phyloP scores from a whole-genome alignment of 2,888 invertebrate species.

The Folsomia manolachei region DNA sequence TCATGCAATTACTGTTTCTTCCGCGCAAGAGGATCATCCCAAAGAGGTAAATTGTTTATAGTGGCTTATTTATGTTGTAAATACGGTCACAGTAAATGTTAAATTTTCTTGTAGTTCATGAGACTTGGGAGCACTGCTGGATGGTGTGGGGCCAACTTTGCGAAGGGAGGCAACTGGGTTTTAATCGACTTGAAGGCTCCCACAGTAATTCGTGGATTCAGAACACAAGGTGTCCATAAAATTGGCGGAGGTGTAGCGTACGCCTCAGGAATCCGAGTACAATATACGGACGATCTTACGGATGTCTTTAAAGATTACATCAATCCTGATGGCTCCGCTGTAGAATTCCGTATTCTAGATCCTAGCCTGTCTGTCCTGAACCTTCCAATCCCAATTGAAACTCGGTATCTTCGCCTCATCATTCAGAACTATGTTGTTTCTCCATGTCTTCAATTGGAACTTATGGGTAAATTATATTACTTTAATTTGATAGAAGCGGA shows the following conservation, averaged over 20 bases:
- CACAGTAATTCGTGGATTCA: constrained; percentile 82
- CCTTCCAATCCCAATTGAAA: constrained; percentile 85
- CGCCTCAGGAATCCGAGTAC: constrained; percentile 76
- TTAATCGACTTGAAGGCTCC: constrained; percentile 82
- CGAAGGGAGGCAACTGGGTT: constrained; percentile 86
- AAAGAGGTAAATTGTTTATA: constrained; percentile 62
- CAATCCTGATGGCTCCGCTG: constrained; percentile 87
- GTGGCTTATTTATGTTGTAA: too few species aligned
- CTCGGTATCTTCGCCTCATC: constrained; percentile 80
- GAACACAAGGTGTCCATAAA: constrained; percentile 82
- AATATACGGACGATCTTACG: constrained; percentile 83
- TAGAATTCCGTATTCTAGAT: constrained; percentile 84
- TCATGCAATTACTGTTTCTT: constrained; percentile 80
- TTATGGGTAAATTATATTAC: constrained; percentile 77
- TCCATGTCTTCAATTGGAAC: constrained; percentile 83
- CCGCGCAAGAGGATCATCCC: constrained; percentile 75
- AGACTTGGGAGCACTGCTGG: constrained; percentile 71
- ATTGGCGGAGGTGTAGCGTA: constrained; percentile 80
- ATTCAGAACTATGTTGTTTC: constrained; percentile 82
- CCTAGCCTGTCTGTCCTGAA: constrained; percentile 87
- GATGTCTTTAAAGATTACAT: constrained; percentile 87
- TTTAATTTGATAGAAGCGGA: too few species aligned
- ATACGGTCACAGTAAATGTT: too few species aligned
- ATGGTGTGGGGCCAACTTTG: constrained; percentile 84
- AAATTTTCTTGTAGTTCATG: constrained; percentile 63